phyloP scores from a whole-genome alignment of 1,140 invertebrate species.

The Heliconius nattereri region DNA sequence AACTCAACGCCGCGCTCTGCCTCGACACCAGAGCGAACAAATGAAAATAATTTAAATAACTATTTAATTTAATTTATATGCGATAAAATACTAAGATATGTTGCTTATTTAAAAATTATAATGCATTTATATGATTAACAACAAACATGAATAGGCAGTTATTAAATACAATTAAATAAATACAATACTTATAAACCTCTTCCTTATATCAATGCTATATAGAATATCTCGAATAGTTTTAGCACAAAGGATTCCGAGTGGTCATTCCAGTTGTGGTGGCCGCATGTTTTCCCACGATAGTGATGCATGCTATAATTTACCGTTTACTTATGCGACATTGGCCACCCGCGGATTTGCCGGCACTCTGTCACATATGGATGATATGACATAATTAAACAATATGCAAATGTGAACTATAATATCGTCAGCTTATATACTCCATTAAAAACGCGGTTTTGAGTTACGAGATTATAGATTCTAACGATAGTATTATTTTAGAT shows the following conservation, averaged over 20 bases:
- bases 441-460: no score
- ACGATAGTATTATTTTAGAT: no score
- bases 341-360: constrained; percentile 7
- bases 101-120: not conserved
- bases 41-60: no score
- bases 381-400: not conserved
- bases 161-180: not conserved
- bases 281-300: constrained; percentile 37
- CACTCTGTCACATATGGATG: not conserved
- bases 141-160: not conserved
- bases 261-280: constrained; percentile 25
- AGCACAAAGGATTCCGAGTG: constrained; percentile 30
- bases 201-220: not conserved
- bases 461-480: no score
- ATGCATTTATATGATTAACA: not conserved
- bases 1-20: no score
- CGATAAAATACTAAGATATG: not conserved
- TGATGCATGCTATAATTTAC: constrained; percentile 32
- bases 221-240: constrained; percentile 9
- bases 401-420: no score
- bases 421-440: no score
- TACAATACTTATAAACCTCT: not conserved
- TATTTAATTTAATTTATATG: no score
- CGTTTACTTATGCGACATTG: constrained; percentile 19
- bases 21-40: no score